A percentile compares a stretch with the other conserved stretches of the same genome.
Conservation (phyloP, 2,113 vertebrate genomes). For the Centrocercus urophasianus region DNA sequence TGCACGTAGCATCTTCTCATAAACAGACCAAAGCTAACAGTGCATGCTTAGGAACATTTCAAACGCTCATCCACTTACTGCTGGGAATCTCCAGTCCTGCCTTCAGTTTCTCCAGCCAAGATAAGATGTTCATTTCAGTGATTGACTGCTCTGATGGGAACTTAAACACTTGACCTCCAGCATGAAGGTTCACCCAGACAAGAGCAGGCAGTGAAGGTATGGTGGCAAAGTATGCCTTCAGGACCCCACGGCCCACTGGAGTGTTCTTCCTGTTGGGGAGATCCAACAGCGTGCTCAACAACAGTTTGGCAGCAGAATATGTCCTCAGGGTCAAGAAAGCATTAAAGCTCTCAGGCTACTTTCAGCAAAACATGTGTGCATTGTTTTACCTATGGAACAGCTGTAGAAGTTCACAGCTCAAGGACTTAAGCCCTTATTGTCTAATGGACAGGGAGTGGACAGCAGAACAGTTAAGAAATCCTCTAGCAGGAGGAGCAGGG, state of each 20-base stretch:
- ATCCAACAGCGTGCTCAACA: background rate
- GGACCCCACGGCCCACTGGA: slow-evolving; percentile 82
- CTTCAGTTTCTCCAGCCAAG: slow-evolving; percentile 86
- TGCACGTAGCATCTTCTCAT: slow-evolving; percentile 6
- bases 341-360: background rate
- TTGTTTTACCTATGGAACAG: background rate
- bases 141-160: slow-evolving; percentile 83
- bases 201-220: slow-evolving; percentile 84
- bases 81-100: slow-evolving; percentile 80
- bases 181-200: slow-evolving; percentile 83
- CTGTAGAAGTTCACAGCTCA: background rate
- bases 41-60: background rate
- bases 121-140: slow-evolving; percentile 76
- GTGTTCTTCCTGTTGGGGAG: slow-evolving; percentile 83
- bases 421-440: background rate
- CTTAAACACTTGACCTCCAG: slow-evolving; percentile 82
- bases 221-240: slow-evolving; percentile 82
- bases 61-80: slow-evolving; percentile 77
- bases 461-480: background rate
- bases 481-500: background rate
- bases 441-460: accelerated
- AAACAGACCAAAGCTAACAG: slow-evolving; percentile 5
- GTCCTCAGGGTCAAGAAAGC: background rate
- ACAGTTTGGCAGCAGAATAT: background rate
- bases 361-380: background rate